Percentiles rank a stretch among this genome's conserved stretches.
Evolutionary conservation across 2,113 vertebrate species (phyloP).

Genomic region (Peromyscus maniculatus): DNA sequence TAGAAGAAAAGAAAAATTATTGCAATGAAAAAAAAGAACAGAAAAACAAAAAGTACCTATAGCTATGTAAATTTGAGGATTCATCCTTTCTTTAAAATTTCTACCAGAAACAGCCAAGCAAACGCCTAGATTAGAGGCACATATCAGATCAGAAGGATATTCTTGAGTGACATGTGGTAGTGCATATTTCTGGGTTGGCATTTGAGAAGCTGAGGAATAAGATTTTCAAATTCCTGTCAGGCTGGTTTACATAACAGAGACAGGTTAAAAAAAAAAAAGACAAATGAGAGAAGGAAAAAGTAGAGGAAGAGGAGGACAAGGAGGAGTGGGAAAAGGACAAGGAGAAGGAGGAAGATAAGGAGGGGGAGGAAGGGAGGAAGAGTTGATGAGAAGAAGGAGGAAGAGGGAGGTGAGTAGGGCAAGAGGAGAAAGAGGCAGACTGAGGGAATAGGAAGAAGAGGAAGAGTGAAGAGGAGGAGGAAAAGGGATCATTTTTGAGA

Average conservation of each 20-base stretch:
- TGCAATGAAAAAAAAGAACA: neutral
- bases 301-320: neutral
- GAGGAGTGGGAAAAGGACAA: rapidly evolving
- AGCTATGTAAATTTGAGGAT: neutral
- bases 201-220: neutral
- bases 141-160: neutral
- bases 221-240: neutral
- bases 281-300: neutral
- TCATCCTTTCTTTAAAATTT: neutral
- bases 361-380: neutral
- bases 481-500: neutral
- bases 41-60: neutral
- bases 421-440: neutral
- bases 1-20: neutral
- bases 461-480: neutral
- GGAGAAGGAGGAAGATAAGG: neutral
- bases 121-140: neutral
- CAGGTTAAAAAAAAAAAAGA: neutral
- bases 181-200: neutral
- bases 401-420: neutral
- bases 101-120: neutral
- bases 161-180: neutral
- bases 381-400: neutral
- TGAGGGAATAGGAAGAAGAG: neutral
- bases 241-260: neutral